Base-by-base conservation (phyloP, 2,888 invertebrate species). In the Ochropacha duplaris region DNA sequence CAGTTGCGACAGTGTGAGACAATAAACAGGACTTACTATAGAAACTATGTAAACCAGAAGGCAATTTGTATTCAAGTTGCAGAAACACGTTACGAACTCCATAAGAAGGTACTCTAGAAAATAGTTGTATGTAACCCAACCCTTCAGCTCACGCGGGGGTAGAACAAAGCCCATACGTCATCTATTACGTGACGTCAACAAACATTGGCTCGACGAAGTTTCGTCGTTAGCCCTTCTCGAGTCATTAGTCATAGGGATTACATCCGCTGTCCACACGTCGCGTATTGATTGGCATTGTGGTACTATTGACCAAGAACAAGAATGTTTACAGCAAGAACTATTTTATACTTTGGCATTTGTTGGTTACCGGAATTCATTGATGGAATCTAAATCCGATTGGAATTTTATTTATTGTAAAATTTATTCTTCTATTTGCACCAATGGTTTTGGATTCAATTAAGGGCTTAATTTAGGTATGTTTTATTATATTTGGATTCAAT, bases 171-270 rank as follows among this genome's bases (percentile, higher is more conserved):
- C 69, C 69, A 79, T 79, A 71, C 65, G 72, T 79, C 78, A 78
- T 72, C 57, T 60, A 60, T 66, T 44, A 19, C 65, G 71, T 69
- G 63, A 69, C 71, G 73, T 71, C 71, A 70, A 71, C 74, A 78
- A 79, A 79, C 79, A 79, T 66, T 66, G 66, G 57, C 58, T 31
- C 19, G 11, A 22, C 31, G 19, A 73, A 79, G 72, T 78, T 79
- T 65, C 69, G 71, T 79, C 77, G 78, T 79, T 79, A 79, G 68
- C 44, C 44, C 44, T 44, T 44, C 62, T 64, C 58, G 58, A 69
- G 72, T 76, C 79, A 77, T 78, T 77, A 79, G 77, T 71, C 69
- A 72, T 67, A 44, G 64, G 73, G 72, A 77, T 80, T 76, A 76
- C 67, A 68, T 66, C 71, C 73, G 70, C 66, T 71, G 75, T 78